Base-by-base conservation (phyloP, 2,888 invertebrate genomes). In the Rotaria macrura region DNA sequence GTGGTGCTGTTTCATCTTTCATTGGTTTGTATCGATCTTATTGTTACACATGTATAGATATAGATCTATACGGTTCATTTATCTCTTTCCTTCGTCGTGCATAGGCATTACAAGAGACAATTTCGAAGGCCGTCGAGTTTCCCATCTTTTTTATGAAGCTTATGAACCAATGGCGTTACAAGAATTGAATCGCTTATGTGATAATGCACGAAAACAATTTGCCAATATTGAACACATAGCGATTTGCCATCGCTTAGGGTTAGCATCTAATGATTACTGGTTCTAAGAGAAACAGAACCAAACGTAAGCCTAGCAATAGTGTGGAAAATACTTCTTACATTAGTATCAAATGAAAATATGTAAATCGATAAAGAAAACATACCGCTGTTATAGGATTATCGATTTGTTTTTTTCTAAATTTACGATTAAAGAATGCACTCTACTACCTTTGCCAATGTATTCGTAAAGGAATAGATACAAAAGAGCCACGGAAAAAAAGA, bases 101-200 rank as follows among this genome's bases (percentile, higher is more conserved):
- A 23, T 86, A 90, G 91, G 91, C 10, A 90, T 90, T 79, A 91
- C 91, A 34, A 87, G 91, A 84, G 89, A 91, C 87, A 89, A 89
- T 85, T 91, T 91, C 88, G 88, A 90, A 55, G 90, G 90, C 2
- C 89, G 90, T 87, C 89, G 94, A 93, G 96, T 97, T n/a, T 87
- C 94, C n/a, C 93, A 93, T 86, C 92, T 97, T 85, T 95, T 95
- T 89, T 98, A 97, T 92, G 97, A 97, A 91, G 95, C 96, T 0
- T 97, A 97, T 90, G 94, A 95, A 88, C 92, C 94, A 2, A 97
- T 97, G 97, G 97, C 96, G 0, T 88, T 94, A 14, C 95, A 95
- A 89, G 93, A 94, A 87, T 93, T 97, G 93, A 93, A 93, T 87
- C 93, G 93, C 85, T 94, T 97, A 57, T 96, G 96, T 90, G 89